These are phyloP conservation scores for Stomatorhinus walkeri DNA, from an alignment of 2,797 vertebrate genomes.

Conservation along the genomic window DNA sequence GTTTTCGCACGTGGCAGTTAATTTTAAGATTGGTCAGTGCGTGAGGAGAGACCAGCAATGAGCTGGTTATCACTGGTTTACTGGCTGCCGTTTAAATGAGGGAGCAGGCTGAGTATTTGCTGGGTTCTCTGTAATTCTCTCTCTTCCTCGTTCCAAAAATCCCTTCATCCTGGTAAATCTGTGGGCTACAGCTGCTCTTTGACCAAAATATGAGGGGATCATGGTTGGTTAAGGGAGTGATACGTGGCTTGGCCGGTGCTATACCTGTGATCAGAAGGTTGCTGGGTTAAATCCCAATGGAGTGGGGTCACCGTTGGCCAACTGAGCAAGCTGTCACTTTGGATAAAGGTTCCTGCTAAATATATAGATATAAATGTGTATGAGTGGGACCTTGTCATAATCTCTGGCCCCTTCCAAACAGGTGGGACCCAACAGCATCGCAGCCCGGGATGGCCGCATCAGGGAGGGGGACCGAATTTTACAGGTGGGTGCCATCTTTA, in stretches of 20 bases:
- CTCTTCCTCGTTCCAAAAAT: not conserved
- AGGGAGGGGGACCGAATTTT: slow-evolving; percentile 90
- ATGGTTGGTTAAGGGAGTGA: not conserved
- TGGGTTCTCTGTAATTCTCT: not conserved
- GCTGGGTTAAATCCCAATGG: not conserved
- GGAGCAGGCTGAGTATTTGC: not conserved
- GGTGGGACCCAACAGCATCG: slow-evolving; percentile 90
- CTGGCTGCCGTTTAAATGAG: not conserved
- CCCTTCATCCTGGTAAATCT: not conserved
- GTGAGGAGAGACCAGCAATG: not conserved
- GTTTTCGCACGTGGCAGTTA: not conserved
- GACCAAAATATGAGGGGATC: not conserved
- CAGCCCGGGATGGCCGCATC: slow-evolving; percentile 86
- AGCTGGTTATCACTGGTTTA: not conserved
- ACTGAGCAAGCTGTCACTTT: not conserved
- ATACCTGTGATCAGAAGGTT: not conserved
- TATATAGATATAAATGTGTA: not conserved
- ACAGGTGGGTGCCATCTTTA: slow-evolving; percentile 65
- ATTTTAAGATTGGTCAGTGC: not conserved
- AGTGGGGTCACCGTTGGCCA: not conserved
- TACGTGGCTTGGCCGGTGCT: not conserved
- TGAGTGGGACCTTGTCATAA: not conserved
- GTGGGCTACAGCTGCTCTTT: not conserved
- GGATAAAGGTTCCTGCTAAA: not conserved
- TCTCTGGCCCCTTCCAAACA: slow-evolving; percentile 36